Conservation (phyloP, 2,797 vertebrate genomes). For the Anniella stebbinsi region DNA sequence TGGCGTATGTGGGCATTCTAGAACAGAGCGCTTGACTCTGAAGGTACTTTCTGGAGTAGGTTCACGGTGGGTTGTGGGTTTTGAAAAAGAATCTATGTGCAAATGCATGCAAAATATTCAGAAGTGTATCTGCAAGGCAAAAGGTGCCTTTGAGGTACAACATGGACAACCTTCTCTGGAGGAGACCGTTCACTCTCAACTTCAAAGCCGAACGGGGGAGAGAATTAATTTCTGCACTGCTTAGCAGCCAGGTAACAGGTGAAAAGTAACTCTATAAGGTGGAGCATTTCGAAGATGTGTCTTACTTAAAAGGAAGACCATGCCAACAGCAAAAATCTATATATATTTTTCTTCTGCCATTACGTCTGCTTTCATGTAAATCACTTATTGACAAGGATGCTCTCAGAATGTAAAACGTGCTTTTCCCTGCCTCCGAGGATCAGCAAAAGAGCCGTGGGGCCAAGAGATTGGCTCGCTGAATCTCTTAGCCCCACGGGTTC, state of each 20-base stretch:
- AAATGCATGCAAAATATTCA: background rate
- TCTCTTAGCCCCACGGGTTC: background rate
- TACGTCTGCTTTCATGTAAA: constrained; percentile 37
- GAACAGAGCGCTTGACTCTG: background rate
- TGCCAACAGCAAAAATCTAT: background rate
- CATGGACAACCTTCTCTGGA: background rate
- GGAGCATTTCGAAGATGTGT: constrained; percentile 9
- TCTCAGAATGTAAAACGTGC: constrained; percentile 8
- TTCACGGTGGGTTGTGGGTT: background rate
- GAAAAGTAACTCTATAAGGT: background rate
- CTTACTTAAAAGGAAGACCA: constrained; percentile 39
- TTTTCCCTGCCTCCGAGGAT: background rate
- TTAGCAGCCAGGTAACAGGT: constrained; percentile 24
- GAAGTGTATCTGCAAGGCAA: background rate
- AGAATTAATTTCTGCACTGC: background rate
- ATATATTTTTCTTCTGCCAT: constrained; percentile 12
- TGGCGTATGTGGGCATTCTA: too few species aligned
- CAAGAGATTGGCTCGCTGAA: background rate
- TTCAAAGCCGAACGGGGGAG: background rate
- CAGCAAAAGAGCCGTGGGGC: background rate
- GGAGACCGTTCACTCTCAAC: background rate
- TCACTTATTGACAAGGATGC: background rate
- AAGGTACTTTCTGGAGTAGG: background rate
- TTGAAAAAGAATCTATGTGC: background rate
- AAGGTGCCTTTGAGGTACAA: too few species aligned